phyloP scores from a whole-genome alignment of 1,140 invertebrate genomes.

The Drosophila rhopaloa region DNA sequence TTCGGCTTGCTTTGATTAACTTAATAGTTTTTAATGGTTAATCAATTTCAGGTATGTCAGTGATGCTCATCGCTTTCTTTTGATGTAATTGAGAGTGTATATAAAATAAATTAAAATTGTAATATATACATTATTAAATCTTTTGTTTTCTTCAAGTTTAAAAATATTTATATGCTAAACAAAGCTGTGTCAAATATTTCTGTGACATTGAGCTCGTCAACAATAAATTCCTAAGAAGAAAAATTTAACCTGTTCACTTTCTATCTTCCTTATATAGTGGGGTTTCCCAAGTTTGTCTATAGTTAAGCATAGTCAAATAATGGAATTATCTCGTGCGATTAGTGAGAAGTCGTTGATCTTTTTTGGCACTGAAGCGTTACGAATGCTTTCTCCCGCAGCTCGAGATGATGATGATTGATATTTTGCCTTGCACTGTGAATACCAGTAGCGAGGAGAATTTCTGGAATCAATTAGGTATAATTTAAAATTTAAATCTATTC shows the following conservation, averaged over 20 bases:
- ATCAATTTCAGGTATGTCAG: no score
- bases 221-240: constrained; percentile 5
- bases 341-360: constrained; percentile 42
- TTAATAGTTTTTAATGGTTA: neutral
- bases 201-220: neutral
- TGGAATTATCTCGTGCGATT: constrained; percentile 18
- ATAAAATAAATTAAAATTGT: no score
- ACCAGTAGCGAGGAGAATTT: constrained; percentile 62
- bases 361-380: constrained; percentile 14
- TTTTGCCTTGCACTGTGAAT: constrained; percentile 42
- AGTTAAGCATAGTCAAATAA: neutral
- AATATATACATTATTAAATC: no score
- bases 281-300: constrained; percentile 7
- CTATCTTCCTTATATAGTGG: constrained; percentile 21
- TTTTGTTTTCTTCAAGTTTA: no score
- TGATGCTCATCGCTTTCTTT: no score
- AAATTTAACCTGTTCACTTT: constrained; percentile 9
- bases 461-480: constrained; percentile 46
- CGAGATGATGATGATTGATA: constrained; percentile 63
- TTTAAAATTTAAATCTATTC: constrained; percentile 64
- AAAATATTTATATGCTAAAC: neutral
- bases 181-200: neutral
- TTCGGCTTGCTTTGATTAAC: neutral
- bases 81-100: no score
- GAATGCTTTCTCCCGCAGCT: constrained; percentile 66